Conservation (phyloP, 2,113 vertebrate genomes). For the Caretta caretta region DNA sequence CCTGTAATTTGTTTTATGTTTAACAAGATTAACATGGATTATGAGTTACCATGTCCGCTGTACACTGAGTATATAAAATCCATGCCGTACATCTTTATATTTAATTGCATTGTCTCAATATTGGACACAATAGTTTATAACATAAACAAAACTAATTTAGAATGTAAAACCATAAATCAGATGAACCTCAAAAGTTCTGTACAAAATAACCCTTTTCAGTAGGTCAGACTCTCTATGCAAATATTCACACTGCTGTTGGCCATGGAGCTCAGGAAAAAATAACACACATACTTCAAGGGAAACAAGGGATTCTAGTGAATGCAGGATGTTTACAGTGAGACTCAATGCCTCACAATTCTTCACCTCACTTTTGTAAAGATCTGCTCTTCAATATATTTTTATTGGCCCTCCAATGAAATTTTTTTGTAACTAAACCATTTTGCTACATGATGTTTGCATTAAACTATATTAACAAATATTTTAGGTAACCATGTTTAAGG, state of each 20-base stretch:
- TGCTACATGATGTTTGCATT: conserved; percentile 76
- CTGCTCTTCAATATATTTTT: conserved; percentile 81
- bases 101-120: conserved; percentile 25
- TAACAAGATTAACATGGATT: background rate
- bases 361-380: conserved; percentile 84
- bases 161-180: conserved; percentile 47
- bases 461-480: conserved; percentile 78
- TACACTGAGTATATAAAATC: conserved; percentile 48
- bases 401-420: conserved; percentile 76
- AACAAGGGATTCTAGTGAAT: conserved; percentile 79
- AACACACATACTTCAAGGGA: conserved; percentile 62
- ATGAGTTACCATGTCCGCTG: background rate
- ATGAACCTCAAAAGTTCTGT: conserved; percentile 43
- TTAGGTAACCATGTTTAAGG: conserved; percentile 72
- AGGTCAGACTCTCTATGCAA: conserved; percentile 82
- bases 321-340: conserved; percentile 82
- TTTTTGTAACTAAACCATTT: conserved; percentile 79
- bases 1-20: background rate
- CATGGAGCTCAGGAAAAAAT: conserved; percentile 82
- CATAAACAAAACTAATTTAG: conserved; percentile 14
- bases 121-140: background rate
- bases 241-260: conserved; percentile 65
- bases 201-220: conserved; percentile 44
- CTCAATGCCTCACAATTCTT: conserved; percentile 79
- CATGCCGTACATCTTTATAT: conserved; percentile 20